phyloP scores from a whole-genome alignment of 2,113 vertebrate species.

The Dasyornis broadbenti region DNA sequence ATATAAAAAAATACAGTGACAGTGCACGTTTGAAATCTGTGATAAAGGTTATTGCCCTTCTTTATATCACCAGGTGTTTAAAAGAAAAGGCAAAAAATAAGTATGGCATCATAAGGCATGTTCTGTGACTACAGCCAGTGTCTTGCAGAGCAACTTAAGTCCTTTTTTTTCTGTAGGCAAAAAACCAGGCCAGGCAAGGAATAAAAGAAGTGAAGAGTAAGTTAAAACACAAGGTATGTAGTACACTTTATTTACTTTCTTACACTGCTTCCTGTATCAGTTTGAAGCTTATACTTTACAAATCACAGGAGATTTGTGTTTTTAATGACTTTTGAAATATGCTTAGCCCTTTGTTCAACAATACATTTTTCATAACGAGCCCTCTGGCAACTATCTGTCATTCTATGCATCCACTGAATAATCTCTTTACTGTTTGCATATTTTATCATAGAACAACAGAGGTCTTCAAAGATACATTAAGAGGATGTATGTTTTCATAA shows the following conservation, averaged over 20 bases:
- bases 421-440: constrained; percentile 86
- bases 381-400: constrained; percentile 86
- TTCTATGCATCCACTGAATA: constrained; percentile 71
- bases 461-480: constrained; percentile 86
- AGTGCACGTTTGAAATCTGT: neutral
- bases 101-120: neutral
- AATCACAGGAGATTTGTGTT: constrained; percentile 70
- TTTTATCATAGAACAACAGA: constrained; percentile 83
- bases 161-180: constrained; percentile 77
- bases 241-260: neutral
- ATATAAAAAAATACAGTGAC: neutral
- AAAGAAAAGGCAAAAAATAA: neutral
- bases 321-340: constrained; percentile 86
- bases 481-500: constrained; percentile 88
- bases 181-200: constrained; percentile 91
- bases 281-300: constrained; percentile 58
- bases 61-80: neutral
- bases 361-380: constrained; percentile 85
- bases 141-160: neutral
- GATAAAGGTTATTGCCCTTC: neutral
- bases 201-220: constrained; percentile 91
- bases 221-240: constrained; percentile 87
- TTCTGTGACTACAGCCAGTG: neutral
- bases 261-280: constrained; percentile 9
- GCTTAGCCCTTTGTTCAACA: constrained; percentile 84